Evolutionary conservation across 2,113 vertebrate genomes (phyloP).

Genomic region (Ibidorhyncha struthersii): DNA sequence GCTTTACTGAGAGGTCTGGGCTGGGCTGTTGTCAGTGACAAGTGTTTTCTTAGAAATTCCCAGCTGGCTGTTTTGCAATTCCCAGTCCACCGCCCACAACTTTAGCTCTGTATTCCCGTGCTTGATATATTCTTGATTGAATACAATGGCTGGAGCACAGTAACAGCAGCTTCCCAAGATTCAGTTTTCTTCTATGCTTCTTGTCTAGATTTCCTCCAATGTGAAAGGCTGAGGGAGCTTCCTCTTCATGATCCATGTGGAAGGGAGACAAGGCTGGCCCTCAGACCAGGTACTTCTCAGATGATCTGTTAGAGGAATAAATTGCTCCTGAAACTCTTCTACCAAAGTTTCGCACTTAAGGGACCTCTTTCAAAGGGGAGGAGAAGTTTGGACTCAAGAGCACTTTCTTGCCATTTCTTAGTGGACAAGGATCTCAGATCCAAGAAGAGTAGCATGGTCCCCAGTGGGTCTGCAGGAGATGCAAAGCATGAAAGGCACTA

Average conservation of each 20-base stretch:
- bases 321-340: neutral
- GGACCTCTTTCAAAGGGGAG: neutral
- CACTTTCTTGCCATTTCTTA: neutral
- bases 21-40: neutral
- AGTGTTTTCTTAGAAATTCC: neutral
- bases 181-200: neutral
- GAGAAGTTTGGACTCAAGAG: neutral
- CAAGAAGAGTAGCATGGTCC: neutral
- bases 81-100: neutral
- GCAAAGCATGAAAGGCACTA: neutral
- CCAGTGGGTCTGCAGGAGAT: neutral
- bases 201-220: neutral
- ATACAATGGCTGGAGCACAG: neutral
- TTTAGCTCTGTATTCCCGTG: neutral
- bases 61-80: neutral
- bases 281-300: neutral
- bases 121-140: neutral
- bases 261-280: neutral
- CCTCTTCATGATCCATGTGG: neutral
- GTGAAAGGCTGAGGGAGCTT: neutral
- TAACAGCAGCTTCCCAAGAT: neutral
- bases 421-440: neutral
- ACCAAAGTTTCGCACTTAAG: neutral
- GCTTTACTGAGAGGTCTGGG: neutral
- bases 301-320: neutral